phyloP scores from a whole-genome alignment of 92 coral and sea anemone genomes.

The Parazoanthus atlanticus region DNA sequence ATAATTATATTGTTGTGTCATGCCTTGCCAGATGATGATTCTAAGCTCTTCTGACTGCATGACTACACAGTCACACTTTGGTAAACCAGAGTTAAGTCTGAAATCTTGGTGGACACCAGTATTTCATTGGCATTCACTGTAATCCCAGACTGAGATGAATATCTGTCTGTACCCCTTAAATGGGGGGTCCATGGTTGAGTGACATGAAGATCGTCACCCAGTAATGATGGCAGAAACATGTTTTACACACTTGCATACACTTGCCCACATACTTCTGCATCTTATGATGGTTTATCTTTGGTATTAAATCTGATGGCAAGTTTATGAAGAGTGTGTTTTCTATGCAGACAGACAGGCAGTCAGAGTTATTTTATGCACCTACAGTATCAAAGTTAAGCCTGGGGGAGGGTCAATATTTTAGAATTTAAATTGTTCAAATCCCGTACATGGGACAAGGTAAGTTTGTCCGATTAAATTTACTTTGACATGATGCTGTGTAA shows the following conservation, averaged over 20 bases:
- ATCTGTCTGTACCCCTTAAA: slow-evolving; percentile 49
- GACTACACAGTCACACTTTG: background rate
- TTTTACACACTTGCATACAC: slow-evolving; percentile 11
- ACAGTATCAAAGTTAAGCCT: too few relatives aligned
- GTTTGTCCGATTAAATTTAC: too few relatives aligned
- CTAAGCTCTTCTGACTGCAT: slow-evolving; percentile 48
- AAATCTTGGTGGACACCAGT: slow-evolving; percentile 69
- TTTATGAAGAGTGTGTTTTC: too few relatives aligned
- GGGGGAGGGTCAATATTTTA: too few relatives aligned
- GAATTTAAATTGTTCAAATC: too few relatives aligned
- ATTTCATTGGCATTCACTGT: slow-evolving; percentile 53
- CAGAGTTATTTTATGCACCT: too few relatives aligned
- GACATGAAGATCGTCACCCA: slow-evolving; percentile 50
- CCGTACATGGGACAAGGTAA: too few relatives aligned
- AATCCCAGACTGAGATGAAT: slow-evolving; percentile 62
- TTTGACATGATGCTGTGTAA: too few relatives aligned
- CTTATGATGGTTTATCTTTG: slow-evolving; percentile 28
- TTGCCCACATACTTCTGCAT: background rate
- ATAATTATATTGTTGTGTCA: background rate
- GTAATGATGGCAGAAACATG: slow-evolving; percentile 62
- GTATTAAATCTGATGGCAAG: slow-evolving; percentile 71
- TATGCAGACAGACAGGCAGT: too few relatives aligned
- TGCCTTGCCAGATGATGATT: slow-evolving; percentile 53
- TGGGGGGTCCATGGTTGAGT: slow-evolving; percentile 41
- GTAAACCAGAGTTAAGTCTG: slow-evolving; percentile 82